Base-by-base conservation (phyloP, 1,140 invertebrate species). In the Papilio polytes region DNA sequence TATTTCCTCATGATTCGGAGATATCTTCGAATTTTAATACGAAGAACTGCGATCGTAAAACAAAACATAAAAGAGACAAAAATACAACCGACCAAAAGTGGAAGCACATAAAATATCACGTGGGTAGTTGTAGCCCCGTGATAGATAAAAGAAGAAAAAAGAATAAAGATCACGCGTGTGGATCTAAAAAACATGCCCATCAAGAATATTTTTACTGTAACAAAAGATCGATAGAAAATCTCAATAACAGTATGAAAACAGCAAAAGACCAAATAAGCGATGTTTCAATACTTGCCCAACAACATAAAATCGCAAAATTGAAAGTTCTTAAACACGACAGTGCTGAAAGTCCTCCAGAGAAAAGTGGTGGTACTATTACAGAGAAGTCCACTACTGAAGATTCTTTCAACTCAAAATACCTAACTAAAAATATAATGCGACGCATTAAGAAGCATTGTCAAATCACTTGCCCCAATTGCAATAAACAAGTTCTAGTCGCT, bases 381-480 rank as follows among this genome's bases (percentile, higher is more conserved):
- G 74, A 53, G 46, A 76, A 26, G 20, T 22, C 41, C 1, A 22
- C 51, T 48, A 76, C 74, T 22, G 74, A 76, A 26, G 44, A 76
- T 26, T 76, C 74, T 18, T 26, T 51, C 22, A 51, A 76, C 51
- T 53, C 77, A 1, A 78, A 78, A 78, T 63, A 66, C 41, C 9
- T 44, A 1, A 66, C 53, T 13, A 78, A 66, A 63, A 78, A 78
- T 66, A 78, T 80, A 44, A 70, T n/a, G 1, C 91, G 82, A 74
- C 51, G 59, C 63, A 78, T 77, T 36, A 90, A 83, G 82, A 91
- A 85, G 80, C 51, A 74, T n/a, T 82, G 84, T 41, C 81, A 84
- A 84, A 20, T 93, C 13, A 81, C 86, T 80, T 94, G 93, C 84
- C 92, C 92, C 6, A 88, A 91, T 48, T 94, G 93, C 79, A 92